Base-by-base conservation (phyloP, 1,140 invertebrate genomes). In the Papilio xuthus region DNA sequence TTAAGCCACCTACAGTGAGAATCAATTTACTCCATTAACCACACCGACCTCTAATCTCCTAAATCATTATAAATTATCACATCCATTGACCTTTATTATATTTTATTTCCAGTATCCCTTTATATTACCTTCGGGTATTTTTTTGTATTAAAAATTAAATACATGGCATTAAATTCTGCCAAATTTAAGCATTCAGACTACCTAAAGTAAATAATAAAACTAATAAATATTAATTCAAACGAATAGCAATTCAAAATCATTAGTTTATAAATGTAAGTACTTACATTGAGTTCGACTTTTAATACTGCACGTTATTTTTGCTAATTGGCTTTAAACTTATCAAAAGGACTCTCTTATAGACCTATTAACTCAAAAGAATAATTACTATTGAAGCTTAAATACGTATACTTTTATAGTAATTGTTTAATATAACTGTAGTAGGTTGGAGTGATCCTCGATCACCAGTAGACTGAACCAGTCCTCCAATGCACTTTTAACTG, bases 11-110 rank as follows among this genome's bases (percentile, higher is more conserved):
- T 76, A 76, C 71, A 73, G 28, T 60, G 74, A 76, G 74, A 76
- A 76, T 76, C 74, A 76, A 76, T 76, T 76, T 76, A 76, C 74
- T 76, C 74, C 74, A 76, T 76, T 76, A 76, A 76, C 74, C 74
- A 32, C 74, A 53, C 26, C 20, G 56, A 76, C 74, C 74, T 76
- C 74, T 76, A 76, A 76, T 76, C 74, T 41, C 71, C 37, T 73
- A 73, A 73, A 73, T 73, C 71, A 73, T 73, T 73, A 73, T 73
- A 73, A 73, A 73, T 73, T 73, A 73, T 73, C 71, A 50, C 71
- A 47, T 42, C 20, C 41, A 47, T 23, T 10, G 71, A 47, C 42
- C 71, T 41, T 73, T 73, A 73, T 42, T 47, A 44, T 26, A 42
- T 70, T 37, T 20, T 70, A 70, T 70, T 70, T 70, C 42, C 23